These are phyloP conservation scores for Julus scanicus DNA, from an alignment of 2,888 invertebrate genomes.

Conservation along the genomic window DNA sequence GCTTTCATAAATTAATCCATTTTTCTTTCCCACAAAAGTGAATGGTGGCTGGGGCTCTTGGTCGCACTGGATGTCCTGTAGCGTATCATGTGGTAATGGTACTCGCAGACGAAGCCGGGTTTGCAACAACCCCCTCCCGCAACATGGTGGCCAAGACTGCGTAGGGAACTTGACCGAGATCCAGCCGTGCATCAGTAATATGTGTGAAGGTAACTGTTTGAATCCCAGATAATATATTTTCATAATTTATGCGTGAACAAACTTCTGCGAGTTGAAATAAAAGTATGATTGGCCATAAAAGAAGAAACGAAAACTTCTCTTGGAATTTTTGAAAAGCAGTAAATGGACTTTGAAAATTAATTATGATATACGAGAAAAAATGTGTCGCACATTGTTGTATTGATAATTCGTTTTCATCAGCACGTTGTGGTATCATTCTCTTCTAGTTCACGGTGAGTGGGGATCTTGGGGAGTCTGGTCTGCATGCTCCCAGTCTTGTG, in stretches of 20 bases:
- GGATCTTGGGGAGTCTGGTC: conserved; percentile 68
- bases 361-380: neutral
- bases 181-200: conserved; percentile 60
- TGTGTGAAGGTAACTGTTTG: too few species aligned
- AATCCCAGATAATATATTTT: too few species aligned
- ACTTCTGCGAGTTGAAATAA: too few species aligned
- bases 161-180: conserved; percentile 64
- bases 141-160: conserved; percentile 67
- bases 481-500: conserved; percentile 67
- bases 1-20: too few species aligned
- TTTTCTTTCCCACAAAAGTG: too few species aligned
- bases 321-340: neutral
- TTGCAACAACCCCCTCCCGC: conserved; percentile 67
- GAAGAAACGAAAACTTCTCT: neutral
- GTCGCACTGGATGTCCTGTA: conserved; percentile 68
- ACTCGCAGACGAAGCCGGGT: conserved; percentile 65
- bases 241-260: too few species aligned
- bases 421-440: neutral
- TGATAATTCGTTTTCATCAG: neutral
- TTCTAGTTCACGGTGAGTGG: conserved; percentile 64
- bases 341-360: neutral
- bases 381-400: too few species aligned
- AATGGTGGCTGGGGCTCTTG: conserved; percentile 67
- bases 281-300: too few species aligned
- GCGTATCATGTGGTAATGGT: conserved; percentile 67